These are phyloP conservation scores for Arctia plantaginis DNA, from an alignment of 2,888 invertebrate genomes.

Conservation along the genomic window DNA sequence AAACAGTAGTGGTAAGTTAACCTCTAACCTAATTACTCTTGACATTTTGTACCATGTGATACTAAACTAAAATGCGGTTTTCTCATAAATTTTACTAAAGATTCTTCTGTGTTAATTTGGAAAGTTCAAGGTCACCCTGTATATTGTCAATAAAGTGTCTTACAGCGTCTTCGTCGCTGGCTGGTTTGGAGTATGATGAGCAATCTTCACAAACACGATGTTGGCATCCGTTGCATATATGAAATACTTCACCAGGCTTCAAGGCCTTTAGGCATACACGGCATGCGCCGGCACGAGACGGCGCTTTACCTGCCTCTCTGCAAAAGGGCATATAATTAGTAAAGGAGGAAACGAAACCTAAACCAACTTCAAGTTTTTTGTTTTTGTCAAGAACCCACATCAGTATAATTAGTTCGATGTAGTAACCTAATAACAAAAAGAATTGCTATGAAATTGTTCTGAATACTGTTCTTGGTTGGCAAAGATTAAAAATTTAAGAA, in stretches of 20 bases:
- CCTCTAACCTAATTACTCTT: too few species aligned
- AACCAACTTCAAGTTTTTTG: background rate
- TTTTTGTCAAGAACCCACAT: background rate
- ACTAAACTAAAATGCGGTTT: too few species aligned
- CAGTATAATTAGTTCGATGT: slow-evolving; percentile 6
- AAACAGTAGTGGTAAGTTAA: too few species aligned
- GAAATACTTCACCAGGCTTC: slow-evolving; percentile 95
- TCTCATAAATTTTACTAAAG: too few species aligned
- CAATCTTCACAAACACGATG: slow-evolving; percentile 97
- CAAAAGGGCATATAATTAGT: background rate
- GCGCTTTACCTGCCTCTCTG: slow-evolving; percentile 90
- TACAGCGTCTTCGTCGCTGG: slow-evolving; percentile 93
- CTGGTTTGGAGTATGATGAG: slow-evolving; percentile 95
- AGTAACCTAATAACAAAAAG: slow-evolving; percentile 1
- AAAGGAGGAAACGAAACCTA: background rate
- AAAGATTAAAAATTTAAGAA: too few species aligned
- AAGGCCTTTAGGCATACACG: slow-evolving; percentile 95
- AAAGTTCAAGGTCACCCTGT: too few species aligned
- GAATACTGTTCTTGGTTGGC: background rate
- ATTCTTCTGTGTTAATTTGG: too few species aligned
- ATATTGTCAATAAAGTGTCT: slow-evolving; percentile 52
- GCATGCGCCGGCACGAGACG: slow-evolving; percentile 91
- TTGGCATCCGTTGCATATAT: slow-evolving; percentile 95
- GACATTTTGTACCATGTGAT: too few species aligned
- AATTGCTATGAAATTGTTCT: background rate